Evolutionary conservation across 2,113 vertebrate genomes (phyloP), one percentile per base, ranked within the genome.

Genomic region (Phalacrocorax brasilianus): DNA sequence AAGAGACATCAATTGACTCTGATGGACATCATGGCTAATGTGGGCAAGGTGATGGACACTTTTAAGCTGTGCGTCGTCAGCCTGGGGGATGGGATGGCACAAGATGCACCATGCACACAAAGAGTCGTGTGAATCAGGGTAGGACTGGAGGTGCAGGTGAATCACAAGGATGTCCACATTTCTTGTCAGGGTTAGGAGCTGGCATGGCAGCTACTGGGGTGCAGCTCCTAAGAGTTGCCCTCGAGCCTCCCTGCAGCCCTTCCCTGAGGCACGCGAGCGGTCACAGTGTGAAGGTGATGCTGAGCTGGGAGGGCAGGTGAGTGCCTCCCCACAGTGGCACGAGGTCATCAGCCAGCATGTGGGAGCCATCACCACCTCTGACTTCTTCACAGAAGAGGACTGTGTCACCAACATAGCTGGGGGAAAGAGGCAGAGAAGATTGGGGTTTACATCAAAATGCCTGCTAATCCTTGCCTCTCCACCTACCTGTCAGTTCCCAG

Each of bases 271-370:
- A 15, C 0, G 9, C 6, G 28, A 26, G n/a, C 2, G 3, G 44
- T 30, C 52, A 14, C 28, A 47, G 20, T 5, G 62, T 4, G 8
- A 61, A 59, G 33, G 15, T 38, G 92, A 68, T 47, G 53, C 49
- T 91, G 71, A 81, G 44, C 33, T 59, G 44, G n/a, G 35, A 68
- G 33, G 55, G 28, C 13, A 45, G 23, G 33, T 70, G 24, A 73
- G 21, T 19, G 65, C 3, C 12, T 2, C 8, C 21, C 10, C 1
- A 7, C 33, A 33, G 35, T 4, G 12, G 24, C 1, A 3, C 0
- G 1, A 65, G 53, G 35, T 80, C 59, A 73, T 35, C 44, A 35
- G 42, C 62, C 40, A 66, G 61, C 47, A 3, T 2, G 14, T 23
- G 24, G 22, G 52, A 89, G 15, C 42, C 23, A 7, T 44, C 47